Conservation (phyloP, 2,888 invertebrate genomes). For the Synergus laeviventris region DNA sequence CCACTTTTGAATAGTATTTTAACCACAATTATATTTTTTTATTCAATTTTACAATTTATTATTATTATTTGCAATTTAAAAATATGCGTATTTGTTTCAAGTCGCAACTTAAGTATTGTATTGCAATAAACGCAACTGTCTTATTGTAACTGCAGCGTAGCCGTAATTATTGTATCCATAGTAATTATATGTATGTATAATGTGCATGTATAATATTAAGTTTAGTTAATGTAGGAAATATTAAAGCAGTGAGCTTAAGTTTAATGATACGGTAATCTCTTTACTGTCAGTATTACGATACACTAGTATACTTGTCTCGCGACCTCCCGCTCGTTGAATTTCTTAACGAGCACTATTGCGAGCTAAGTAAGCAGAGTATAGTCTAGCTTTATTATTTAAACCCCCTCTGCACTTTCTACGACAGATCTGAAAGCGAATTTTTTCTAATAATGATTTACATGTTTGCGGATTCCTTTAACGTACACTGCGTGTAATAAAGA, state of each 20-base stretch:
- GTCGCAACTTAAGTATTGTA: conserved; percentile 32
- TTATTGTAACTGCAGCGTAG: conserved; percentile 34
- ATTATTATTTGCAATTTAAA: background rate
- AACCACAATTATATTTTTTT: conserved; percentile 6
- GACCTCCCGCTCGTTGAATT: conserved; percentile 53
- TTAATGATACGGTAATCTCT: conserved; percentile 71
- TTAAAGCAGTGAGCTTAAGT: conserved; percentile 61
- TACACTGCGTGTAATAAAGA: conserved; percentile 15
- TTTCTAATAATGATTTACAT: conserved; percentile 9
- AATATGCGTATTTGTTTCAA: background rate
- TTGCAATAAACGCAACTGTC: conserved; percentile 24
- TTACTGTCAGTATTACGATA: conserved; percentile 75
- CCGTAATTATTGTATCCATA: conserved; percentile 22
- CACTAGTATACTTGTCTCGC: conserved; percentile 70
- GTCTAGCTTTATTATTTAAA: conserved; percentile 49
- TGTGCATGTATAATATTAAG: conserved; percentile 38
- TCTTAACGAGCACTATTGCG: conserved; percentile 58
- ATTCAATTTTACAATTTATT: background rate
- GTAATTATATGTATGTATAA: conserved; percentile 34
- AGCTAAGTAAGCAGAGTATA: conserved; percentile 67
- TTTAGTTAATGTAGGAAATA: conserved; percentile 28
- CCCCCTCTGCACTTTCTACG: conserved; percentile 44
- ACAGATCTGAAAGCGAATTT: conserved; percentile 10
- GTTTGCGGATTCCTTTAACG: conserved; percentile 26
- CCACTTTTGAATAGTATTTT: conserved; percentile 13